Conservation (phyloP, 2,888 invertebrate species). For the Rhimphoctona megacephalus region DNA sequence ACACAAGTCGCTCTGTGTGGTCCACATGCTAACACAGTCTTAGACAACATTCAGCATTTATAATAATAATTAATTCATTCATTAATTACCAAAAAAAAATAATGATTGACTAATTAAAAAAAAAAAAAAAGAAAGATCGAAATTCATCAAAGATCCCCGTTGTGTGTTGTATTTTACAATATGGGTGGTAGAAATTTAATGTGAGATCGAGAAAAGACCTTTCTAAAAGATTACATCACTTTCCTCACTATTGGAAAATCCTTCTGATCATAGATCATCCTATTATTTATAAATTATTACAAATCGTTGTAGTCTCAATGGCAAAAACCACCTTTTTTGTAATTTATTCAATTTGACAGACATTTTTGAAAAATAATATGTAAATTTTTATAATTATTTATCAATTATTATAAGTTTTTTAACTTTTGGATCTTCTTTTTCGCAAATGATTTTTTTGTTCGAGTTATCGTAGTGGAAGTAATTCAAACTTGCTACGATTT, state of each 20-base stretch:
- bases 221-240: constrained; percentile 39
- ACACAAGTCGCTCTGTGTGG: constrained; percentile 56
- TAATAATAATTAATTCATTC: constrained; percentile 45
- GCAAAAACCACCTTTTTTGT: background rate
- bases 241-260: constrained; percentile 2
- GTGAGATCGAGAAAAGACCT: background rate
- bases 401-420: no score
- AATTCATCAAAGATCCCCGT: constrained; percentile 22
- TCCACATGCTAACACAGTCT: constrained; percentile 29
- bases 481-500: background rate
- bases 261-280: constrained; percentile 3
- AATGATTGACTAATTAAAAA: constrained; percentile 10
- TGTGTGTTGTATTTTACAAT: background rate
- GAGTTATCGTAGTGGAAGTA: background rate
- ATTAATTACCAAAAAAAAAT: constrained; percentile 6
- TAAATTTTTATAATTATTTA: background rate
- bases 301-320: background rate
- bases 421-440: background rate
- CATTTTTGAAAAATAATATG: background rate
- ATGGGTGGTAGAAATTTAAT: background rate
- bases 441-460: background rate
- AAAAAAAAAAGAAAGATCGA: constrained; percentile 2
- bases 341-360: background rate
- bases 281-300: constrained; percentile 11
- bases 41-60: background rate